phyloP scores from a whole-genome alignment of 2,797 vertebrate genomes.

The Bradypus variegatus region DNA sequence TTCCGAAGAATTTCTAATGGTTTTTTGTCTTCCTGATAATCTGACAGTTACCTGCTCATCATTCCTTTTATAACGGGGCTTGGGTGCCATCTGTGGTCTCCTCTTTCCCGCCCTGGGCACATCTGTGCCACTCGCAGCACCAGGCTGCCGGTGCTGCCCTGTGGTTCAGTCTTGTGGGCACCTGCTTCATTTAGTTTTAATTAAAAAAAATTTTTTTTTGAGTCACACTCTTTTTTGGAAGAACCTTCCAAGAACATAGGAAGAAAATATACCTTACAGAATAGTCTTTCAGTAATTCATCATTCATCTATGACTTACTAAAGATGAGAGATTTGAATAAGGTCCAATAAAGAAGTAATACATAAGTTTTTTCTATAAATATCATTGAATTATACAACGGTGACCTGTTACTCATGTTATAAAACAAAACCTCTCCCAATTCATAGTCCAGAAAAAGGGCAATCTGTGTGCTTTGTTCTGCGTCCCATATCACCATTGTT shows the following conservation, averaged over 20 bases:
- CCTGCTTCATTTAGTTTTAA: neutral
- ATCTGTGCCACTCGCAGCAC: neutral
- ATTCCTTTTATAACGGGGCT: neutral
- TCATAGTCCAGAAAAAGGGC: no score
- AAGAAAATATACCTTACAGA: neutral
- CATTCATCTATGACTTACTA: neutral
- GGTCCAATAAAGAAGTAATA: neutral
- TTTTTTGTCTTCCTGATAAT: neutral
- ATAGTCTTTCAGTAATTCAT: neutral
- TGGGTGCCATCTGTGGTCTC: no score
- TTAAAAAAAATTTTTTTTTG: neutral
- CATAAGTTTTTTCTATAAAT: no score
- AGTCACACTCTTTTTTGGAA: neutral
- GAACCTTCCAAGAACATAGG: neutral
- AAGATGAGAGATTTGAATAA: neutral
- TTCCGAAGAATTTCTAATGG: neutral
- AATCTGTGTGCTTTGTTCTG: neutral
- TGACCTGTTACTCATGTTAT: no score
- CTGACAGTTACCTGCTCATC: neutral
- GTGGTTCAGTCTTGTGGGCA: neutral
- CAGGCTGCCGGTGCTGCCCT: rapidly evolving
- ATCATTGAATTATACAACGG: no score
- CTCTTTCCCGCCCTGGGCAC: neutral
- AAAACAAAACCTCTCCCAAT: no score
- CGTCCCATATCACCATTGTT: no score